Evolutionary conservation across 2,113 vertebrate genomes (phyloP), one percentile per base, ranked within the genome.

Genomic region (Gavia stellata): DNA sequence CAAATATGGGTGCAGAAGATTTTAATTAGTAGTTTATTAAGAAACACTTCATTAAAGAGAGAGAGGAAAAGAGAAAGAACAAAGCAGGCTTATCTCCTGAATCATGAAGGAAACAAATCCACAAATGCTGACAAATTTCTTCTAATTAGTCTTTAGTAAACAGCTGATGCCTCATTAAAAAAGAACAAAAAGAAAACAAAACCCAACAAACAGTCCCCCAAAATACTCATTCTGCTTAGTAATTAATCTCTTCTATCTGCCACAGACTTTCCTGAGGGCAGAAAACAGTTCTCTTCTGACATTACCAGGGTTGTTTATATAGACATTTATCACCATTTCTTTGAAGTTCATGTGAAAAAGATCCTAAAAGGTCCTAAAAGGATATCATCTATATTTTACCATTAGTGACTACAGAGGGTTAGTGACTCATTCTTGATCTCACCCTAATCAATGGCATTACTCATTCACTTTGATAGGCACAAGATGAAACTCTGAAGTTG

Each of bases 111-210:
- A 59, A 73, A 81, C 33, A 90, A 91, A 93, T 71, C 45, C 70
- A 96, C 86, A 94, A 97, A 91, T 92, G 81, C 59, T 80, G 77
- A 85, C 82, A 96, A 89, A 83, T 88, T 80, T 96, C 25, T 90
- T 91, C 80, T 93, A 96, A 96, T 97, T 94, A 94, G 94, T 79
- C 58, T 95, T 91, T 53, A 94, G n/a, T 90, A 92, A 94, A 72
- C 34, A 84, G 58, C 81, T 86, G 74, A 92, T 87, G 65, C 66
- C 62, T 90, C 85, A 80, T 82, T 78, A 62, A 84, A 93, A 92
- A 80, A 40, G 4, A 13, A 58, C 42, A 33, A 42, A 36, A 56
- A 10, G 1, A 50, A 31, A 10, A 58, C 10, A 58, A 36, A 63
- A 7, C 7, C 10, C 17, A 78, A 40, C 9, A 44, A 70, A 58